Conservation (phyloP, 2,888 invertebrate species). For the Stenoptilia bipunctidactyla region DNA sequence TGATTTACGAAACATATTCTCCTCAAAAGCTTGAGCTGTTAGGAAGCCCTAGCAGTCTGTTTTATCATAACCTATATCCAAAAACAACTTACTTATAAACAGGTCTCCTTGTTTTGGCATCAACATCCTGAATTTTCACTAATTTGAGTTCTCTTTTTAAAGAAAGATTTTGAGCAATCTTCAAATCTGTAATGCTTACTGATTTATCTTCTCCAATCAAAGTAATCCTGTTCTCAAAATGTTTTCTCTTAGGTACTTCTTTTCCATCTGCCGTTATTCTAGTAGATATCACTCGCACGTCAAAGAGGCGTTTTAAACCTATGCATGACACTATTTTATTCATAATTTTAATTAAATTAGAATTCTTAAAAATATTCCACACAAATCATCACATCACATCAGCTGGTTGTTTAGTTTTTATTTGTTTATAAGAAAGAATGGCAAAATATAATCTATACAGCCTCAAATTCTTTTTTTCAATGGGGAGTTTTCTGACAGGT, state of each 20-base stretch:
- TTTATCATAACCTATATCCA: neutral
- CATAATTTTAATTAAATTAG: constrained; percentile 19
- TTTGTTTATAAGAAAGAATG: no score
- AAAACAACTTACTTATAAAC: constrained; percentile 70
- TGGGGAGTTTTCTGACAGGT: no score
- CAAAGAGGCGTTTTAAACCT: constrained; percentile 26
- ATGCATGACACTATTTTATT: constrained; percentile 34
- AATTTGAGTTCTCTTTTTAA: constrained; percentile 77
- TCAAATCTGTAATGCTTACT: constrained; percentile 72
- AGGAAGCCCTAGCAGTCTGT: no score
- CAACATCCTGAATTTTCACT: constrained; percentile 76
- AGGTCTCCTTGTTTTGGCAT: constrained; percentile 76
- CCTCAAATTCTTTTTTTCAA: no score
- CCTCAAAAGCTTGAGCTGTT: no score
- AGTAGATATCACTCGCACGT: constrained; percentile 30
- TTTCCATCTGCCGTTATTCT: constrained; percentile 50
- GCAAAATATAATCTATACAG: no score
- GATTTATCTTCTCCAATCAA: constrained; percentile 72
- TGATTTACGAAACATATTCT: no score
- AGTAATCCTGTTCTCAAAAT: constrained; percentile 70
- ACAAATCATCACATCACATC: no score
- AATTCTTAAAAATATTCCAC: no score
- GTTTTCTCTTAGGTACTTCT: constrained; percentile 52
- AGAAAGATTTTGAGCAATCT: constrained; percentile 79
- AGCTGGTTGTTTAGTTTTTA: no score